Conservation (phyloP, 1,140 invertebrate genomes). For the Drosophila jambulina region DNA sequence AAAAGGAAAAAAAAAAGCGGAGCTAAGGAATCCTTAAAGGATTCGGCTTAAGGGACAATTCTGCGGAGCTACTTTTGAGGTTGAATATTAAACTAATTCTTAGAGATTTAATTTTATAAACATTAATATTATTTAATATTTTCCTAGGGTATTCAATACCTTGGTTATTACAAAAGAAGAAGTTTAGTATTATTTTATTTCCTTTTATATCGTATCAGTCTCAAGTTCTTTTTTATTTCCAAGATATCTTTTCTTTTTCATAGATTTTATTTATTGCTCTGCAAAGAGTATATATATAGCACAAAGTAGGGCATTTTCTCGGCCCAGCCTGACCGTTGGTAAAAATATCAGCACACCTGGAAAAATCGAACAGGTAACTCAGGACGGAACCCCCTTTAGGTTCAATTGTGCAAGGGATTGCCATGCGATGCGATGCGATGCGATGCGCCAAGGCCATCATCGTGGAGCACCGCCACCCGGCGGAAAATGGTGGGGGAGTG, state of each 20-base stretch:
- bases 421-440: constrained; percentile 44
- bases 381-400: constrained; percentile 20
- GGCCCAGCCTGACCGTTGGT: no score
- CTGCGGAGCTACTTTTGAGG: neutral
- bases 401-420: constrained; percentile 75
- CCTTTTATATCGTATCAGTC: no score
- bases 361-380: constrained; percentile 26
- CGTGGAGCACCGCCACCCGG: constrained; percentile 22
- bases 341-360: constrained; percentile 7
- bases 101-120: no score
- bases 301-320: neutral
- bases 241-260: neutral
- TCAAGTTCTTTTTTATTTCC: neutral
- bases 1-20: neutral
- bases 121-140: no score
- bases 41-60: neutral
- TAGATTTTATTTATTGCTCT: neutral
- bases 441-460: constrained; percentile 65
- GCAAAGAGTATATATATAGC: neutral
- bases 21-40: neutral
- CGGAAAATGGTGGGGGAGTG: neutral
- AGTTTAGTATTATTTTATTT: neutral
- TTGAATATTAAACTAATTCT: neutral
- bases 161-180: no score
- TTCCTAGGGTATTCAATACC: no score